These are phyloP conservation scores for Amazonetta brasiliensis DNA, from an alignment of 2,797 vertebrate species.

Conservation along the genomic window DNA sequence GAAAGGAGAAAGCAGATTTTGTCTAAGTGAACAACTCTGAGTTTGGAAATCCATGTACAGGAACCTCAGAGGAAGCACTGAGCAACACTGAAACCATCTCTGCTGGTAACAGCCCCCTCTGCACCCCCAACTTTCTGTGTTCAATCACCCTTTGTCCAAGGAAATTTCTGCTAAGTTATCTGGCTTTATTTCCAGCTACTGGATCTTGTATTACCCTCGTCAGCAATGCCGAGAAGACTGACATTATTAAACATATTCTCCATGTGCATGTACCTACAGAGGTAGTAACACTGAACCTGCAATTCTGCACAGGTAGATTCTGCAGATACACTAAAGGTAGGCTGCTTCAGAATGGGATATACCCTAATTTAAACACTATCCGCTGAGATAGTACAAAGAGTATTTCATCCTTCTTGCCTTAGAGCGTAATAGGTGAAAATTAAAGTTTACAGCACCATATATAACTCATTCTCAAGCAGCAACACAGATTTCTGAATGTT, in stretches of 20 bases:
- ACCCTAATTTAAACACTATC: slow-evolving; percentile 17
- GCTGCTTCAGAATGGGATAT: not conserved
- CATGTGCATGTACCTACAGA: rapidly evolving
- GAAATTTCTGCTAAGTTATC: not conserved
- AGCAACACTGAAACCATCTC: not conserved
- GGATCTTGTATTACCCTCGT: not conserved
- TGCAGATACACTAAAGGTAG: not conserved
- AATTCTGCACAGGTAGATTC: not conserved
- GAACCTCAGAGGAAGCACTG: not conserved
- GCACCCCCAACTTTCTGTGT: not conserved
- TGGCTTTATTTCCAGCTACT: rapidly evolving
- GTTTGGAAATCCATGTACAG: rapidly evolving
- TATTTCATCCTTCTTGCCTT: slow-evolving; percentile 51
- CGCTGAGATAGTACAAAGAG: slow-evolving; percentile 29
- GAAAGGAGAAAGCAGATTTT: slow-evolving; percentile 15
- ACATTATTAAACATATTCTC: rapidly evolving
- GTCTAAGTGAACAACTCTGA: not conserved
- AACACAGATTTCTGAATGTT: slow-evolving; percentile 40
- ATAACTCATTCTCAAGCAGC: slow-evolving; percentile 54
- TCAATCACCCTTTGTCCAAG: not conserved
- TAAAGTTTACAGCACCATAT: slow-evolving; percentile 58
- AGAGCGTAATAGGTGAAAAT: slow-evolving; percentile 57
- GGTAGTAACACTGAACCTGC: not conserved
- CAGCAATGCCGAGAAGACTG: not conserved
- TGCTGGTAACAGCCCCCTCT: not conserved